Percentiles rank a stretch among this genome's conserved stretches.
These are phyloP conservation scores for Platycheirus rosarum DNA, from an alignment of 2,888 invertebrate species.

Conservation along the genomic window DNA sequence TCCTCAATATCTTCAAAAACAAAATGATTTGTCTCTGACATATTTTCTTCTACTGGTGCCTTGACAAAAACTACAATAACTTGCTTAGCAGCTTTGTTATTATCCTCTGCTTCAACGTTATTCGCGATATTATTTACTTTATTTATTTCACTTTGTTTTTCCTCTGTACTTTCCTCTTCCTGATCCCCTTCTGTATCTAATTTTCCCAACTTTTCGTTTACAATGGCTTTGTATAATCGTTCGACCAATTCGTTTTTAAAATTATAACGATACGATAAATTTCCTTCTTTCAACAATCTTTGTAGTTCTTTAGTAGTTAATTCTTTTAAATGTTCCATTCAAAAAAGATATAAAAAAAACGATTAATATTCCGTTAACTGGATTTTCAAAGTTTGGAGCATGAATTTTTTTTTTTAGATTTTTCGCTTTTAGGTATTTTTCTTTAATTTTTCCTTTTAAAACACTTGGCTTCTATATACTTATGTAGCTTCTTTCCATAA, in stretches of 20 bases:
- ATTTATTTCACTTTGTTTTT: too few relatives aligned
- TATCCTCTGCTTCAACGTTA: too few relatives aligned
- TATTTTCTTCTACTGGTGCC: too few relatives aligned
- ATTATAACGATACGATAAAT: slow-evolving; percentile 15
- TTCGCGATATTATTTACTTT: too few relatives aligned
- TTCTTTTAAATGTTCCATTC: slow-evolving; percentile 22
- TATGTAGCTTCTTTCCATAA: neutral
- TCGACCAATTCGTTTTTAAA: slow-evolving; percentile 11
- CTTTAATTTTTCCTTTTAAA: neutral
- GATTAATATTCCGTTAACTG: neutral
- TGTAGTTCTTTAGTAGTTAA: slow-evolving; percentile 19
- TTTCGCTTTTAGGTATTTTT: neutral
- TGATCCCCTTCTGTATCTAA: neutral
- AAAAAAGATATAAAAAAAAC: slow-evolving; percentile 4
- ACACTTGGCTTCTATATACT: neutral
- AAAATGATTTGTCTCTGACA: too few relatives aligned
- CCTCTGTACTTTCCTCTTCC: neutral
- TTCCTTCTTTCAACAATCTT: slow-evolving; percentile 3
- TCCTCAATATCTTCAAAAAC: slow-evolving; percentile 38
- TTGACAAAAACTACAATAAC: too few relatives aligned
- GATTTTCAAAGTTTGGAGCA: neutral
- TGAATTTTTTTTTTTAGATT: neutral
- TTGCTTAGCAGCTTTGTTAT: neutral
- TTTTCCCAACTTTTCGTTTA: slow-evolving; percentile 3
- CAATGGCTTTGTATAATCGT: slow-evolving; percentile 24